These are phyloP conservation scores for Loripinus fragilis DNA, from an alignment of 2,888 invertebrate species.

Conservation along the genomic window DNA sequence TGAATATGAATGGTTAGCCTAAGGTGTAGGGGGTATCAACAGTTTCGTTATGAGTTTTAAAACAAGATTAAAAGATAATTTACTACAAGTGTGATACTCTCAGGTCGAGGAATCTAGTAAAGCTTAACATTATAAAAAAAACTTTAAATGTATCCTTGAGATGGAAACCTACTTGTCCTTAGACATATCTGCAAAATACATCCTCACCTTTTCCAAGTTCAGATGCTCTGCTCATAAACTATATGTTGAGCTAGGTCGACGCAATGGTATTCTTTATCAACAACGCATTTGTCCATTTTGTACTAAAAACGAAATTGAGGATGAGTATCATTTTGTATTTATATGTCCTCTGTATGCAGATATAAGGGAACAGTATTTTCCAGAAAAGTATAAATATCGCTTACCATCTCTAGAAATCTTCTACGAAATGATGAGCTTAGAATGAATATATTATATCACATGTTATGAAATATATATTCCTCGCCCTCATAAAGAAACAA, in stretches of 20 bases:
- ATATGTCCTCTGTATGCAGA: not conserved
- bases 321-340: not conserved
- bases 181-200: not conserved
- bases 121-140: not conserved
- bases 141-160: not conserved
- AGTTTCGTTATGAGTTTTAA: not conserved
- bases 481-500: not conserved
- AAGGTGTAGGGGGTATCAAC: not conserved
- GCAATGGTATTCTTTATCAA: not conserved
- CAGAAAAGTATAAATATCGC: slow-evolving; percentile 9
- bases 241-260: not conserved
- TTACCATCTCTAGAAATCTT: not conserved
- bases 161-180: not conserved
- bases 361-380: not conserved
- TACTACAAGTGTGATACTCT: not conserved
- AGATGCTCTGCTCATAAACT: not conserved
- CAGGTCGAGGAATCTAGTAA: not conserved
- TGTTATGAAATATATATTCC: slow-evolving; percentile 1
- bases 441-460: not conserved
- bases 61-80: not conserved
- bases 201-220: not conserved
- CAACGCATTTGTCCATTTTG: not conserved
- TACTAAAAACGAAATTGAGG: not conserved
- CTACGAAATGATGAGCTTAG: not conserved
- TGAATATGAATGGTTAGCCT: not conserved